phyloP scores from a whole-genome alignment of 2,797 vertebrate genomes.

The Zenarchopterus dispar region DNA sequence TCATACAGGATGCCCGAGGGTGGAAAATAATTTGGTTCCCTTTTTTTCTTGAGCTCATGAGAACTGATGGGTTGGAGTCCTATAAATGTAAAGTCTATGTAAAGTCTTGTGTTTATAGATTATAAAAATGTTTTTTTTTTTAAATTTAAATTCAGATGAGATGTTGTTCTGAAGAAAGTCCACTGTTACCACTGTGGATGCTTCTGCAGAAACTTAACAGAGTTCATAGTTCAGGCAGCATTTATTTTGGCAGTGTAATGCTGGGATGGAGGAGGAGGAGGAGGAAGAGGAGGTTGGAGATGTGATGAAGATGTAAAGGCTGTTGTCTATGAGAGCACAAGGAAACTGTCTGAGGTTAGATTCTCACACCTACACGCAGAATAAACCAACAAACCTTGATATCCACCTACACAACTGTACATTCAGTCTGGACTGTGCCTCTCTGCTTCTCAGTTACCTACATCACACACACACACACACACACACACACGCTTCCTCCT shows the following conservation, averaged over 20 bases:
- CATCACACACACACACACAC: slow-evolving; percentile 11
- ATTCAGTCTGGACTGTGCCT: slow-evolving; percentile 32
- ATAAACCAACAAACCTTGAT: slow-evolving; percentile 55
- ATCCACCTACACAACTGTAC: slow-evolving; percentile 62
- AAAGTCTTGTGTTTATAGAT: too few relatives aligned
- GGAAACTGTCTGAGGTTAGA: slow-evolving; percentile 32
- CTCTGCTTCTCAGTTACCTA: slow-evolving; percentile 21
- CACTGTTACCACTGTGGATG: neutral
- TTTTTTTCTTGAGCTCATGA: too few relatives aligned
- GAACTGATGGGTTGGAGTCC: too few relatives aligned
- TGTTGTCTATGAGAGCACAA: slow-evolving; percentile 34
- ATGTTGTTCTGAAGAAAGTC: too few relatives aligned
- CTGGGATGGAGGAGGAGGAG: slow-evolving; percentile 24
- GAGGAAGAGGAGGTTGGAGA: slow-evolving; percentile 9
- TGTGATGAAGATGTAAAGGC: slow-evolving; percentile 28
- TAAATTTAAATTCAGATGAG: too few relatives aligned
- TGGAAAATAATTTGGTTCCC: too few relatives aligned
- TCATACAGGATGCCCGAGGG: too few relatives aligned
- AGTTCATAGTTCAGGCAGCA: slow-evolving; percentile 34
- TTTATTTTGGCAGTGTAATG: slow-evolving; percentile 11
- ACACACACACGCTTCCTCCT: slow-evolving; percentile 18
- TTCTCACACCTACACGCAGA: slow-evolving; percentile 56
- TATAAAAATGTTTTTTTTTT: too few relatives aligned
- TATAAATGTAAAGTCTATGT: too few relatives aligned
- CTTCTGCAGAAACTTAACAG: slow-evolving; percentile 14